Conservation (phyloP, 2,113 vertebrate species). For the Pollimyrus isidori region DNA sequence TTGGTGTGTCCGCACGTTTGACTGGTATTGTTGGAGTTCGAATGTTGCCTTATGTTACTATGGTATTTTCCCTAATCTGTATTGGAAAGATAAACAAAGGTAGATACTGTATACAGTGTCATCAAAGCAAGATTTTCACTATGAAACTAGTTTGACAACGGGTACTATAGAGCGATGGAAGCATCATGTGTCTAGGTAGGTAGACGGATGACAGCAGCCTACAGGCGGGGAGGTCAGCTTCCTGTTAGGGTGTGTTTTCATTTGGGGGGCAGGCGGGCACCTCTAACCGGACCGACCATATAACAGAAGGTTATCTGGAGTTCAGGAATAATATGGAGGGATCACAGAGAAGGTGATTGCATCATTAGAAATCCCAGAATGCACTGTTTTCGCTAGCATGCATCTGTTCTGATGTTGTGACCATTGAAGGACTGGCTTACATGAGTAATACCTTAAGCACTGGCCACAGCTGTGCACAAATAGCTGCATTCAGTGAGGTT, state of each 20-base stretch:
- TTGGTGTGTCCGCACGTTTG: not conserved
- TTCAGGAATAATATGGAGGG: not conserved
- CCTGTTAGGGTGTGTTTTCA: not conserved
- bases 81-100: not conserved
- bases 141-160: not conserved
- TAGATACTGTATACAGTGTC: not conserved
- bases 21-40: not conserved
- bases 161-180: not conserved
- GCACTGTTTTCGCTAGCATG: not conserved
- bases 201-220: not conserved
- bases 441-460: not conserved
- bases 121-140: not conserved
- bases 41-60: not conserved
- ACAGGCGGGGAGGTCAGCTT: not conserved
- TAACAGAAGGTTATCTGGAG: not conserved
- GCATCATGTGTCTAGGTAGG: not conserved
- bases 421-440: not conserved
- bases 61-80: not conserved
- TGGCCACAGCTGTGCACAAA: not conserved
- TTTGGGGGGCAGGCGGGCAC: not conserved
- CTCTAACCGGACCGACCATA: not conserved
- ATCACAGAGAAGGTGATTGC: not conserved
- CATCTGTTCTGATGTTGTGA: not conserved
- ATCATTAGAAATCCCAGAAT: not conserved
- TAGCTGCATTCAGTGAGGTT: not conserved